Base-by-base conservation (phyloP, 2,888 invertebrate species). In the Phyllotreta cruciferae region DNA sequence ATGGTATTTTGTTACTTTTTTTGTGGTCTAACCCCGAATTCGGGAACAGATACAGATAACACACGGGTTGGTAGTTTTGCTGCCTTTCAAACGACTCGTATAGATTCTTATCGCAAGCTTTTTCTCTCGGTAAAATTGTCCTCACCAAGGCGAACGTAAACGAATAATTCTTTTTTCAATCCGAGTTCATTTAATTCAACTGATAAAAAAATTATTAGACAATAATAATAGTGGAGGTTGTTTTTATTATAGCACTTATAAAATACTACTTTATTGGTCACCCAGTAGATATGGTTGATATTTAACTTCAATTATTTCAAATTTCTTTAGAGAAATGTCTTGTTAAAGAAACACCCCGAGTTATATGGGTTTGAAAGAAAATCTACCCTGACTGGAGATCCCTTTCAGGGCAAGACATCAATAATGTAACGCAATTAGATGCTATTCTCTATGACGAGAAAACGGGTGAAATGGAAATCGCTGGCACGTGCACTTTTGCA, bases 381-480 rank as follows among this genome's bases (percentile, higher is more conserved):
- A 38, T 24, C 55, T 41, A n/a, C 54, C 45, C 44, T 53, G 53
- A 35, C 35, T 56, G 37, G 45, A 41, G 54, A 61, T 56, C 56
- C 56, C 56, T 56, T 56, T 62, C 41, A 56, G 45, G 71, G 74
- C 24, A 74, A 73, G 68, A 62, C 77, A 77, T 78, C 77, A 78
- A 78, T 78, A 78, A 77, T 78, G 74, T 76, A 78, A 77, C 75
- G 69, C 77, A 78, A 78, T 78, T 78, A 78, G 77, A 71, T 70
- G 64, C 44, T 52, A 52, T 60, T 53, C 52, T 34, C 70, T 70
- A 73, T 74, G 76, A 72, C 67, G 62, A 66, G 60, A 50, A 63
- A 71, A 71, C 70, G 70, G 71, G 72, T 71, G 73, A 72, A 70
- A 61, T 64, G 66, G 63, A 55, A 53, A 68, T 69, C 68, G 63